These are phyloP conservation scores for Crenuchus spilurus DNA, from an alignment of 2,797 vertebrate genomes.

Conservation along the genomic window DNA sequence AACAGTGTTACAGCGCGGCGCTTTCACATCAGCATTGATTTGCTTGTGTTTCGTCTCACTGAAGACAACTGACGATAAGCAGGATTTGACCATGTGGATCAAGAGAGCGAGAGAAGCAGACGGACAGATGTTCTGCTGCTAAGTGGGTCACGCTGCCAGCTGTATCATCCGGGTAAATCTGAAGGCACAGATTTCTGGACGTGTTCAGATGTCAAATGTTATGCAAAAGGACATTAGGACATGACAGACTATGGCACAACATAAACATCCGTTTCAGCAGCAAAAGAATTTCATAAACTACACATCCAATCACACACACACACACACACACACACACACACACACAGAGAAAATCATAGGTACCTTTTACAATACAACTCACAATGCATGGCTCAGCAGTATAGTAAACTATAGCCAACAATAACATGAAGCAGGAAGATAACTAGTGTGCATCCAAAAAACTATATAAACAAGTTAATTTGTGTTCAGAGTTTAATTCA, in stretches of 20 bases:
- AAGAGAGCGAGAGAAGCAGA: slow-evolving; percentile 35
- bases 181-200: slow-evolving; percentile 55
- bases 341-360: too few species aligned
- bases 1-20: background rate
- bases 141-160: slow-evolving; percentile 68
- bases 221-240: slow-evolving; percentile 34
- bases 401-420: too few species aligned
- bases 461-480: too few species aligned
- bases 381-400: too few species aligned
- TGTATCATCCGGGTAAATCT: slow-evolving; percentile 53
- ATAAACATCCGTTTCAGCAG: background rate
- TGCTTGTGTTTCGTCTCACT: slow-evolving; percentile 12
- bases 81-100: background rate
- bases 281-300: too few species aligned
- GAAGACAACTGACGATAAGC: slow-evolving; percentile 12
- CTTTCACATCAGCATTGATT: slow-evolving; percentile 15
- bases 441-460: too few species aligned
- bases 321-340: too few species aligned
- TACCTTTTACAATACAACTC: too few species aligned
- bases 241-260: background rate
- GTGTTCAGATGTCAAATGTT: slow-evolving; percentile 46
- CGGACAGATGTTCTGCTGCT: slow-evolving; percentile 58
- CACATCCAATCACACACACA: too few species aligned
- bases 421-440: too few species aligned
- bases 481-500: too few species aligned